Conservation (phyloP, 2,888 invertebrate genomes). For the Arge pagana region DNA sequence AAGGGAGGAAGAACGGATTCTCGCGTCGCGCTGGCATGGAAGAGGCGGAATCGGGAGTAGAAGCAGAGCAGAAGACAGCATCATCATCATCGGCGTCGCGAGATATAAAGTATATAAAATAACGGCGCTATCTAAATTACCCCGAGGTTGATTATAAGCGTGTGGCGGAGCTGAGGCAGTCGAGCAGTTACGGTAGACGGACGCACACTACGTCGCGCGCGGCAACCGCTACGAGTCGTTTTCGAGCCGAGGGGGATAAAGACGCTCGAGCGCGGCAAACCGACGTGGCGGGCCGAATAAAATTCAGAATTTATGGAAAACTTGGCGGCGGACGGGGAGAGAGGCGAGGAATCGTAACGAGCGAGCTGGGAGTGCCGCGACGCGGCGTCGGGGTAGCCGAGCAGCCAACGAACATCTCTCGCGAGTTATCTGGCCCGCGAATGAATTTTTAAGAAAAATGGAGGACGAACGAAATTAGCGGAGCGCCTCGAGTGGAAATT, state of each 20-base stretch:
- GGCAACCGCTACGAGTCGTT: background rate
- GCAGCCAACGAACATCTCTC: slow-evolving; percentile 27
- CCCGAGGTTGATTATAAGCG: slow-evolving; percentile 7
- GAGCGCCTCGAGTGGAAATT: too few relatives aligned
- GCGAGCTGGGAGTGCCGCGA: slow-evolving; percentile 26
- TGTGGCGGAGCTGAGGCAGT: background rate
- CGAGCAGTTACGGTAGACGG: too few relatives aligned
- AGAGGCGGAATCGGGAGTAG: too few relatives aligned
- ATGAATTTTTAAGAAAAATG: too few relatives aligned
- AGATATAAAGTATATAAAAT: slow-evolving; percentile 20
- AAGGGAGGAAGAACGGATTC: too few relatives aligned
- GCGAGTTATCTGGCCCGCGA: too few relatives aligned
- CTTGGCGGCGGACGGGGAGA: slow-evolving; percentile 3
- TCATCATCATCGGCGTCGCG: too few relatives aligned
- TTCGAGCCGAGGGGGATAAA: slow-evolving; percentile 30
- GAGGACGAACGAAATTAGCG: too few relatives aligned
- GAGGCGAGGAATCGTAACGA: slow-evolving; percentile 25
- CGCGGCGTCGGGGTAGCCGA: slow-evolving; percentile 30
- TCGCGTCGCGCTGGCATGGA: too few relatives aligned
- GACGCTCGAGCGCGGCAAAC: slow-evolving; percentile 26
- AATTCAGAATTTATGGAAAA: slow-evolving; percentile 56
- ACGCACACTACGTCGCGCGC: background rate
- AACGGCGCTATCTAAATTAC: slow-evolving; percentile 17
- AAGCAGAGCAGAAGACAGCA: too few relatives aligned
- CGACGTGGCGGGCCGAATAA: slow-evolving; percentile 45